phyloP scores from a whole-genome alignment of 2,888 invertebrate species.

The Meiosimyza decipiens region DNA sequence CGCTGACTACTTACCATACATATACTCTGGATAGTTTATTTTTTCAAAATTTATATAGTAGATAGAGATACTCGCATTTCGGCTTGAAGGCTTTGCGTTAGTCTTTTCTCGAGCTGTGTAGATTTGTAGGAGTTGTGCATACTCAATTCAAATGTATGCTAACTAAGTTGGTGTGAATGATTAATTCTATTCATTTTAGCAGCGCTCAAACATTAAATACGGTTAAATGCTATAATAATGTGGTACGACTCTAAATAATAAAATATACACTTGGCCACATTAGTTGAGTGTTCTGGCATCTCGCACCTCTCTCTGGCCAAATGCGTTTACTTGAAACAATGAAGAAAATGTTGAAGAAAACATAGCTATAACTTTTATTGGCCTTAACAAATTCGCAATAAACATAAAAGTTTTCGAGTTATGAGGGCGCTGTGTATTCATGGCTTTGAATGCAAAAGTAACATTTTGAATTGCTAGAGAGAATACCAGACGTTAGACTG shows the following conservation, averaged over 20 bases:
- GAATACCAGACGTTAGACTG: neutral
- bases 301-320: no score
- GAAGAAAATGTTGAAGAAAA: neutral
- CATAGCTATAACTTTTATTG: conserved; percentile 26
- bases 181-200: conserved; percentile 48
- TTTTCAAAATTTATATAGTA: no score
- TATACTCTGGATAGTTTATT: neutral
- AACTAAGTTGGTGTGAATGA: conserved; percentile 53
- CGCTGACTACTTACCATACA: neutral
- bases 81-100: neutral
- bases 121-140: conserved; percentile 17
- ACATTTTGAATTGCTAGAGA: neutral
- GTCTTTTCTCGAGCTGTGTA: neutral
- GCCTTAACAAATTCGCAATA: conserved; percentile 39
- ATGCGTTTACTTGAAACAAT: neutral
- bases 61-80: no score
- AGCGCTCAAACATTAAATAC: conserved; percentile 53
- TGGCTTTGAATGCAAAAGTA: neutral
- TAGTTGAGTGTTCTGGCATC: no score
- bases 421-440: conserved; percentile 24
- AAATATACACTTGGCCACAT: conserved; percentile 12
- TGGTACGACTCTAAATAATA: conserved; percentile 32
- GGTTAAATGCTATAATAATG: conserved; percentile 61
- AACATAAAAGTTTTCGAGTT: conserved; percentile 27
- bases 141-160: conserved; percentile 19